Evolutionary conservation across 2,888 invertebrate genomes (phyloP), one percentile per base, ranked within the genome.

Genomic region (Agapetus fuscipes): DNA sequence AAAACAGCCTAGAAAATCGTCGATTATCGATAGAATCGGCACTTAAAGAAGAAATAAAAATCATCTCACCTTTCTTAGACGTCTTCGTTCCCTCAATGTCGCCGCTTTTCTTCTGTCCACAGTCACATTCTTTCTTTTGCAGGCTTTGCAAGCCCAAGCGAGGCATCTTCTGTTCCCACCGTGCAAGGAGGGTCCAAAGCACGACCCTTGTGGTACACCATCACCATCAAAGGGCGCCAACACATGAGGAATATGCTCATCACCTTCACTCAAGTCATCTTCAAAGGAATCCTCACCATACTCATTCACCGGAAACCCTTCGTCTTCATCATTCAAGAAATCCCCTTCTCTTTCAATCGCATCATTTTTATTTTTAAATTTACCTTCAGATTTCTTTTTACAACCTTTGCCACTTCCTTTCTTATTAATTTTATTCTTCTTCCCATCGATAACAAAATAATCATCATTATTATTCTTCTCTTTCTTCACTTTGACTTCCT

Each of bases 91-190:
- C 3, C 97, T 72, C 62, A 98, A 72, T 2, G 97, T 98, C 1
- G 97, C 97, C 4, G 97, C 97, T 73, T 95, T 95, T 56, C 97
- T 76, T 37, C 97, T 72, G 66, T 98, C 97, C 6, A 96, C 87
- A 1, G 93, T 84, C 30, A 94, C 91, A 11, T 87, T 91, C 67
- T 95, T 94, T 66, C 91, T 83, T 63, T 95, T 95, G 66, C 95
- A 95, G 1, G 94, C 93, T 58, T 95, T 95, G 62, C 96, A 96
- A 2, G 95, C 95, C 95, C 95, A 96, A 9, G 94, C 78, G 27
- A 96, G 71, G 55, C 95, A 96, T 45, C 87, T 77, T 45, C 88
- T 70, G 33, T 78, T 78, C 5, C 69, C 67, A 42, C 58, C 56
- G 24, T 52, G 49, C 33, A 29, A 16, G 3, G 30, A 14, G 4